These are phyloP conservation scores for Colinus virginianus DNA, from an alignment of 2,113 vertebrate species.

Conservation along the genomic window DNA sequence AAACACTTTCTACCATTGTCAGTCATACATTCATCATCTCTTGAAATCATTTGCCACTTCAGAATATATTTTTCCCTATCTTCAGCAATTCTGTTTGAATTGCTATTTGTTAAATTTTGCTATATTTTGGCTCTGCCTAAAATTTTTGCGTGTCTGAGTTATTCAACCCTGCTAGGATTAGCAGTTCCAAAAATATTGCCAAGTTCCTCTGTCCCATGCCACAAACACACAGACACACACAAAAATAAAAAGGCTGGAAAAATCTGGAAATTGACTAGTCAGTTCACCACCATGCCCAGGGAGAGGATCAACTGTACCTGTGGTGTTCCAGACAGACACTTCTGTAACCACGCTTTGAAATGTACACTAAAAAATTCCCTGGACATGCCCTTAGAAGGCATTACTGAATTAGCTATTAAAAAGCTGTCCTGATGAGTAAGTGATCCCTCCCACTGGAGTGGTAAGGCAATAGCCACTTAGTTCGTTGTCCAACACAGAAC, in stretches of 20 bases:
- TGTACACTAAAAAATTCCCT: not conserved
- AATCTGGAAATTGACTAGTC: conserved; percentile 15
- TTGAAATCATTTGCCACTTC: conserved; percentile 18
- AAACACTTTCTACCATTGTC: not conserved
- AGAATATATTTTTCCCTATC: not conserved
- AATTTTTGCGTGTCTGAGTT: not conserved
- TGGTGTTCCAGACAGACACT: conserved; percentile 1
- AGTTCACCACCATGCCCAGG: conserved; percentile 18
- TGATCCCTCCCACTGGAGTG: not conserved
- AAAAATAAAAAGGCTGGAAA: not conserved
- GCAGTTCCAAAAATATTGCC: conserved; percentile 25
- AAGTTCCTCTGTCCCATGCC: conserved; percentile 15
- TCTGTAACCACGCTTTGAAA: conserved; percentile 14
- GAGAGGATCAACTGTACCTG: conserved; percentile 61
- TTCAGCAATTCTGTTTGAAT: conserved; percentile 1
- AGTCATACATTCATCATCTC: not conserved
- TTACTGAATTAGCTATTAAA: not conserved
- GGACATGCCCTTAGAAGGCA: not conserved
- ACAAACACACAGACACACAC: not conserved
- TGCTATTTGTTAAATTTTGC: not conserved
- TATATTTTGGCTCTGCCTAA: not conserved
- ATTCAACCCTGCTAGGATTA: conserved; percentile 27
- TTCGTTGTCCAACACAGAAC: not conserved
- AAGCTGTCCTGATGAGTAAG: not conserved
- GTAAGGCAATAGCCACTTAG: not conserved